Base-by-base conservation (phyloP, 2,797 vertebrate species). In the Channa striata region DNA sequence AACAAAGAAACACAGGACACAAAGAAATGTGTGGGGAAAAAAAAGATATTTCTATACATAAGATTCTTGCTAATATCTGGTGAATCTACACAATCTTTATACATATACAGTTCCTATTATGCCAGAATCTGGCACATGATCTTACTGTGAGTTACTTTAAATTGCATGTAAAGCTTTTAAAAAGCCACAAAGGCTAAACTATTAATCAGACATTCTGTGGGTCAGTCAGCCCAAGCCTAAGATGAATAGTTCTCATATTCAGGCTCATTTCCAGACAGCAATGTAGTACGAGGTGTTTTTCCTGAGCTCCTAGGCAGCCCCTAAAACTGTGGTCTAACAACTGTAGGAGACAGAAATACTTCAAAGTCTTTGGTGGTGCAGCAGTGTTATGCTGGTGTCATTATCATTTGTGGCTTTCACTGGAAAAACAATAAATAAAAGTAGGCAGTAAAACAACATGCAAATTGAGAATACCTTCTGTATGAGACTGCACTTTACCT, bases 351-450 rank as follows among this genome's bases (percentile, higher is more conserved):
- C 82, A 83, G 50, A 88, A 90, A 87, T 73, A 83, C 68, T 69
- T 90, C 72, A 86, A 88, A 90, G 78, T 71, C 61, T 5, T 48
- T 69, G 59, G 70, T 70, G 79, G 77, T 74, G 20, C 58, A 59
- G 80, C 83, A 72, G 71, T 78, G 75, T 77, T 88, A 77, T 79
- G 71, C 48, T 84, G 75, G 74, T 76, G 65, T 82, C 91, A 82
- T 82, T 83, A 78, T 69, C 73, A 82, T 80, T 87, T 83, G 89
- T 88, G 90, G 83, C 72, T 91, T 92, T 83, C 48, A 75, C 68
- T 89, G 84, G 80, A 88, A 92, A 91, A 90, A 91, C 89, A 89
- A 88, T 84, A 86, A 88, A 89, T 85, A 86, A 87, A 89, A 81
- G 77, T 72, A 86, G 16, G 70, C 51, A 76, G 82, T 87, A 84